phyloP scores from a whole-genome alignment of 2,113 vertebrate species.

The Hepsetus odoe region DNA sequence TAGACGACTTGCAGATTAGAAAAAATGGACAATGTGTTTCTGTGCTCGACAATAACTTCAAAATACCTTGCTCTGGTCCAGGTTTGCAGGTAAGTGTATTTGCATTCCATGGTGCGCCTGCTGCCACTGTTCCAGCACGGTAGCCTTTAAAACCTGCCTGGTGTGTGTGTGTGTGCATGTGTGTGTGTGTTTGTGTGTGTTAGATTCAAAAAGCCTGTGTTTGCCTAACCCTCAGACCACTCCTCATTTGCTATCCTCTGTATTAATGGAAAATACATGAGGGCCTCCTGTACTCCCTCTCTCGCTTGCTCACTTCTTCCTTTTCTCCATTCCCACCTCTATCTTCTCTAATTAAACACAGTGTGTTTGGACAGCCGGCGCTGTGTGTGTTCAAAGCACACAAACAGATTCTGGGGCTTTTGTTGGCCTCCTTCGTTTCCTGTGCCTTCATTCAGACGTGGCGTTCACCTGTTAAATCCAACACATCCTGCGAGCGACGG shows the following conservation, averaged over 20 bases:
- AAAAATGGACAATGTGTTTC: background rate
- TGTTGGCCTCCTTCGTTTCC: conserved; percentile 52
- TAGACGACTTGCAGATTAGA: background rate
- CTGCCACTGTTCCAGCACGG: conserved; percentile 15
- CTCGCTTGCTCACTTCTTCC: conserved; percentile 55
- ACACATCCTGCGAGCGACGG: conserved; percentile 18
- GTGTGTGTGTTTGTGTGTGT: conserved; percentile 24
- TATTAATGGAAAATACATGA: conserved; percentile 73
- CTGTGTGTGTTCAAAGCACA: conserved; percentile 62
- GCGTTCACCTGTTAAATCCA: conserved; percentile 60
- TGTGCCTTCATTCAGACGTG: conserved; percentile 56
- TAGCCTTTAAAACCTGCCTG: background rate
- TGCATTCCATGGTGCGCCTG: conserved; percentile 40
- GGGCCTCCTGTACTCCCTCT: conserved; percentile 56
- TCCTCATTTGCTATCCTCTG: conserved; percentile 63
- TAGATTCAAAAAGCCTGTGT: conserved; percentile 52
- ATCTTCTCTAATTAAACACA: conserved; percentile 64
- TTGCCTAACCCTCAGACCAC: conserved; percentile 55
- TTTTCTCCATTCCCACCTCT: conserved; percentile 49
- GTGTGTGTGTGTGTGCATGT: background rate
- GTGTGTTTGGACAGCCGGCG: conserved; percentile 73
- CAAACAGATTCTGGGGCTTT: conserved; percentile 59
- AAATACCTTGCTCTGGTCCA: background rate
- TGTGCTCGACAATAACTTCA: background rate
- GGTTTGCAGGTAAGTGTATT: background rate